Evolutionary conservation across 2,113 vertebrate species (phyloP).

Genomic region (Salvelinus sp.): DNA sequence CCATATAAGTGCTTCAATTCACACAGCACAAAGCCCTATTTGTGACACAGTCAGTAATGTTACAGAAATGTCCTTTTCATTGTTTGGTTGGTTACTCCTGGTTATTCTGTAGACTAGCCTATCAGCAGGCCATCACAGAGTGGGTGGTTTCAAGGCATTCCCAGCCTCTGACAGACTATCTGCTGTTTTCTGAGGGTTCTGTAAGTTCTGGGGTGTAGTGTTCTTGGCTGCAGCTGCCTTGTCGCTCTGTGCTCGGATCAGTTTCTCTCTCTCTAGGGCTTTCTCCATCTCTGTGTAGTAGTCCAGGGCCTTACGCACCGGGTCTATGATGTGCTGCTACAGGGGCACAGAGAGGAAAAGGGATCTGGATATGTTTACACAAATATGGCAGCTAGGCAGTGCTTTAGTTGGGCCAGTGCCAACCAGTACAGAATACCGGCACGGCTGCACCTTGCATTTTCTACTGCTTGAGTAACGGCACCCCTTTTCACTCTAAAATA

Average conservation of each 20-base stretch:
- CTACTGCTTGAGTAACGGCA: too few relatives aligned
- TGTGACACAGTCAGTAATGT: too few relatives aligned
- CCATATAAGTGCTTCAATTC: too few relatives aligned
- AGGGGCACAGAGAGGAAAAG: not conserved
- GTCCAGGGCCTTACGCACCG: constrained; percentile 76
- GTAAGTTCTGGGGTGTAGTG: not conserved
- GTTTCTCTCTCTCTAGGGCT: constrained; percentile 72
- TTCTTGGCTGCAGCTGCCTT: constrained; percentile 40
- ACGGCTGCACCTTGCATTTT: too few relatives aligned
- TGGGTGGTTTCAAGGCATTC: constrained; percentile 16
- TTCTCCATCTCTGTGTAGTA: constrained; percentile 83
- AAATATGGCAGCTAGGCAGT: too few relatives aligned
- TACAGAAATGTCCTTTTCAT: too few relatives aligned
- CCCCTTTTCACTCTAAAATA: too few relatives aligned
- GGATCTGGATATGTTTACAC: too few relatives aligned
- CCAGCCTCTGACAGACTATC: constrained; percentile 26
- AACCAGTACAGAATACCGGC: too few relatives aligned
- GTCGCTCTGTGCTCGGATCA: constrained; percentile 60
- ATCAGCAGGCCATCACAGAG: not conserved
- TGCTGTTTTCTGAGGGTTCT: constrained; percentile 1
- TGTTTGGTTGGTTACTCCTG: not conserved
- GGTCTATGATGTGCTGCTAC: constrained; percentile 78
- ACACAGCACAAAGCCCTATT: too few relatives aligned
- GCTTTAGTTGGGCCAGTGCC: not conserved
- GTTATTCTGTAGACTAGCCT: not conserved